Base-by-base conservation (phyloP, 2,797 vertebrate genomes). In the Epinephelus awoara region DNA sequence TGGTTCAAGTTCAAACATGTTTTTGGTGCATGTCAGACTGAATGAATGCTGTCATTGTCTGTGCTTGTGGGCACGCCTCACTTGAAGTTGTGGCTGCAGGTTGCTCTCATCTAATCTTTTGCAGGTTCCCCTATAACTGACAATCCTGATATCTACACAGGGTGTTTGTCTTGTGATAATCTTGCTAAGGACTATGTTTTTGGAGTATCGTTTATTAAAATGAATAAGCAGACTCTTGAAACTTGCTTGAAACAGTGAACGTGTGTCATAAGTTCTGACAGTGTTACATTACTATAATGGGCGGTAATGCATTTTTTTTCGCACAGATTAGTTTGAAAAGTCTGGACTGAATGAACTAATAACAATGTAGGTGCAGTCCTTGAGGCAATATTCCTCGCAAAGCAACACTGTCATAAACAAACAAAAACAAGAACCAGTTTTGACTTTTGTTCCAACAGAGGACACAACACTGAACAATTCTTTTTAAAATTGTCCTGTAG, bases 401-500 rank as follows among this genome's bases (percentile, higher is more conserved):
- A 74, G 18, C 5, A 68, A 58, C 50, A 62, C 47, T 61, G 54
- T 21, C 25, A 38, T 3, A 50, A 34, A 50, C 15, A 11, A 55
- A 56, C 2, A 49, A 18, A 14, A 38, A 47, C 7, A 42, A 49
- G 1, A 29, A 9, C 23, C 15, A 25, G 1, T 29, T 49, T 10
- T 61, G 4, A 27, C 19, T 67, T 44, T 8, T 6, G 18, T 14
- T 27, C 56, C 18, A 79, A 67, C 0, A 57, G 25, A 70, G 17
- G n/a, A 61, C 10, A 61, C 10, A 70, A 66, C 12, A 56, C 13
- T 2, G 1, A 49, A 57, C 7, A 42, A 8, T 2, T 14, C 7
- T 69, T 73, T 73, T 75, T 72, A 38, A 59, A 85, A 85, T 62
- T 49, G 19, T 55, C 25, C 17, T 4, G 55, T 81, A 56, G 23